Evolutionary conservation across 2,888 invertebrate species (phyloP).

Genomic region (Mythimna ferrago): DNA sequence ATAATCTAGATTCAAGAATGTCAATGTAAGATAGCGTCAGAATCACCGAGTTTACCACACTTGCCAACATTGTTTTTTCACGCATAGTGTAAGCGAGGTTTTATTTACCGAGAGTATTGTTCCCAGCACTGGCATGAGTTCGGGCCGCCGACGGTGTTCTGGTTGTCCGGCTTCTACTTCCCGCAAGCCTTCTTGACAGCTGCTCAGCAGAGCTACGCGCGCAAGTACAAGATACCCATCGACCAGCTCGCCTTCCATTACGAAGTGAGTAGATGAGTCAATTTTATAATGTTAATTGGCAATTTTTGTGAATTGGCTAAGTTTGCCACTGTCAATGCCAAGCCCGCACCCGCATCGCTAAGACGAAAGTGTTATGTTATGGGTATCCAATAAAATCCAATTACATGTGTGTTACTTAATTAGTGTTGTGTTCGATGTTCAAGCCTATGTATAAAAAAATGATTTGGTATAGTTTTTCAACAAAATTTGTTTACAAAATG

Average conservation of each 20-base stretch:
- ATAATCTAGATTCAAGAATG: too few species aligned
- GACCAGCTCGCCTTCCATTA: conserved; percentile 96
- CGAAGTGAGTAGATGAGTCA: conserved; percentile 86
- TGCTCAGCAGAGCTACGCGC: conserved; percentile 97
- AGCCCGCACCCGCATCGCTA: too few species aligned
- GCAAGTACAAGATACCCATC: conserved; percentile 97
- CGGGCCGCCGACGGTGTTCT: conserved; percentile 96
- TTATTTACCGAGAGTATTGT: conserved; percentile 2
- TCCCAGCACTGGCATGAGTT: conserved; percentile 94
- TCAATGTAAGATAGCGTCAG: too few species aligned
- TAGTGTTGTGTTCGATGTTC: too few species aligned
- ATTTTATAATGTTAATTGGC: not conserved
- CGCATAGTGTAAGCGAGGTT: not conserved
- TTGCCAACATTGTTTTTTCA: not conserved
- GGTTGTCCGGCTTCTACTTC: conserved; percentile 98
- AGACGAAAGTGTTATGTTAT: too few species aligned
- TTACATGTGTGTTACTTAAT: too few species aligned
- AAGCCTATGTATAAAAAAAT: too few species aligned
- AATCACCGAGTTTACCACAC: too few species aligned
- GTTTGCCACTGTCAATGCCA: not conserved
- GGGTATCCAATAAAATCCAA: too few species aligned
- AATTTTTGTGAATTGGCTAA: not conserved
- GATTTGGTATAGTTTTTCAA: too few species aligned
- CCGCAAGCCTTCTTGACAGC: conserved; percentile 99
- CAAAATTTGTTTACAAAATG: too few species aligned